Percentiles rank a stretch among this genome's conserved stretches.
These are phyloP conservation scores for Drosophila simulans DNA, from an alignment of 1,140 invertebrate genomes.

Conservation along the genomic window DNA sequence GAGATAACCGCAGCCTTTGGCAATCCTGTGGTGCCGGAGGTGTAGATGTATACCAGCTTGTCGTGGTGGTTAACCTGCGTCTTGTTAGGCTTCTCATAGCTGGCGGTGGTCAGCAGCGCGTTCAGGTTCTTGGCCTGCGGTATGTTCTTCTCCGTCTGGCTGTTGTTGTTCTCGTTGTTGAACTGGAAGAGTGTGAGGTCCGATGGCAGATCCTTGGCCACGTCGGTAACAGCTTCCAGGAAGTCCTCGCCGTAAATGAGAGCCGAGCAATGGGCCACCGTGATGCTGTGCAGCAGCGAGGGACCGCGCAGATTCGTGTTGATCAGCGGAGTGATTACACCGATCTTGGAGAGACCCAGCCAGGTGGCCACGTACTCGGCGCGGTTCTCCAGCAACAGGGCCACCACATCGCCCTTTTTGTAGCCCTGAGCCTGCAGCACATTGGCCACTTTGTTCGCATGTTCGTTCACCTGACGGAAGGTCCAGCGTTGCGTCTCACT, in stretches of 20 bases:
- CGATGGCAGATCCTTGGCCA: slow-evolving; percentile 60
- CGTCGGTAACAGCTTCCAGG: slow-evolving; percentile 52
- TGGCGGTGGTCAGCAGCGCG: slow-evolving; percentile 51
- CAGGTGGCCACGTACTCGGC: slow-evolving; percentile 95
- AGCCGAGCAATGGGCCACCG: slow-evolving; percentile 91
- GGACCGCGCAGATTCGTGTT: slow-evolving; percentile 95
- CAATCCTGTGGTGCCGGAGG: slow-evolving; percentile 95
- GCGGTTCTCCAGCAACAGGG: slow-evolving; percentile 95
- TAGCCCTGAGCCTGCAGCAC: slow-evolving; percentile 91
- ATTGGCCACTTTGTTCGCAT: slow-evolving; percentile 94
- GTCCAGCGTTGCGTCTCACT: slow-evolving; percentile 90
- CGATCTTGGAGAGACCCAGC: slow-evolving; percentile 96
- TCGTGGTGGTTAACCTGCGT: slow-evolving; percentile 84
- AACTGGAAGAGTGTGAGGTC: slow-evolving; percentile 86
- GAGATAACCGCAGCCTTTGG: slow-evolving; percentile 95
- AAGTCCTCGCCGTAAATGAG: slow-evolving; percentile 90
- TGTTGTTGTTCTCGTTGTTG: slow-evolving; percentile 77
- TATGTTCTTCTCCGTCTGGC: slow-evolving; percentile 47
- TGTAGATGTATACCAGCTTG: slow-evolving; percentile 93
- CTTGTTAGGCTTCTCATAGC: slow-evolving; percentile 58
- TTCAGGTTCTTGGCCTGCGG: slow-evolving; percentile 68
- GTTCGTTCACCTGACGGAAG: slow-evolving; percentile 92
- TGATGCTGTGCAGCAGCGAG: slow-evolving; percentile 94
- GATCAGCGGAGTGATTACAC: slow-evolving; percentile 94
- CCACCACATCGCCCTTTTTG: slow-evolving; percentile 93